Base-by-base conservation (phyloP, 1,140 invertebrate genomes). In the Cyrtorhinus lividipennis region DNA sequence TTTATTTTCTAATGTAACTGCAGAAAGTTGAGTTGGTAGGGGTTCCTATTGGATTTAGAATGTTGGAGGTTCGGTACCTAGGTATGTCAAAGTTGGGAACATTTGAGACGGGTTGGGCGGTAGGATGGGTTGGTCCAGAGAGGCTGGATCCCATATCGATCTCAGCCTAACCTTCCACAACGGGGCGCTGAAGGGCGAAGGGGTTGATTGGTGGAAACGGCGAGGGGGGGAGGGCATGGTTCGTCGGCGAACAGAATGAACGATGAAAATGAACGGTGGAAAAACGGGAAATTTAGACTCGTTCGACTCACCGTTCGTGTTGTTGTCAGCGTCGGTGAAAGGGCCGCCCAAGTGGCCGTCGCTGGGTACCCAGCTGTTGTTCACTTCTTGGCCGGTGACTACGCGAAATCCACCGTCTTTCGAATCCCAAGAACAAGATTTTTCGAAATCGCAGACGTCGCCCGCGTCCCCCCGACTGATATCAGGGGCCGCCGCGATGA, bases 261-360 rank as follows among this genome's bases (percentile, higher is more conserved):
- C 12, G 20, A n/a, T n/a, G 48, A 53, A 22, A 22, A 12, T 20
- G 48, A 53, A 22, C 20, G 8, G 48, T 12, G 48, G 48, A 53
- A 53, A 53, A 53, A 53, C 5, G 20, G 18, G 22, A 12, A 58
- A 58, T n/a, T n/a, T n/a, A n/a, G n/a, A n/a, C n/a, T n/a, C n/a
- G n/a, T n/a, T n/a, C n/a, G 18, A 26, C 73, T 69, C 61, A 77
- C 76, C 76, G 59, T 69, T 67, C n/a, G 70, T 69, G 22, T 74
- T 74, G 20, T 72, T 72, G 61, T 76, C 74, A 0, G 74, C 77
- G 62, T 78, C 77, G 1, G 63, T 65, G 3, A 67, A 61, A 0
- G 77, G 77, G 2, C 75, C 76, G 1, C 71, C 68, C 65, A 69
- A 71, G 61, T 77, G 75, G 61, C 76, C 76, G 63, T 73, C 71